Evolutionary conservation across 1,140 invertebrate species (phyloP).

Genomic region (Ceratosolen solmsi): DNA sequence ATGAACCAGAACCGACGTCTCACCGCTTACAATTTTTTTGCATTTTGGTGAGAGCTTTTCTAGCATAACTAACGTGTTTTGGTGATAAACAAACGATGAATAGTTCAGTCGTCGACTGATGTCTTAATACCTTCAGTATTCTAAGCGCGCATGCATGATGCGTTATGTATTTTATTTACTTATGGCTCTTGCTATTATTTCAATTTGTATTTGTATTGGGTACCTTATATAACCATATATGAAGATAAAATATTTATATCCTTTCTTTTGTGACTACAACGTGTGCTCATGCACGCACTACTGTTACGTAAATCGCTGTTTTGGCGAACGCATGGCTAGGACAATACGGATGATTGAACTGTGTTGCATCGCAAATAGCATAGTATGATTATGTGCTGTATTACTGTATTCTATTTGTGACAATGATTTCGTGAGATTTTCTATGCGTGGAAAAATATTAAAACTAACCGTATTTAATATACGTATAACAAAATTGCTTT

Average conservation of each 20-base stretch:
- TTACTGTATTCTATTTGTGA: background rate
- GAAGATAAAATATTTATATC: background rate
- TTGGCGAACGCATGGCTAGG: background rate
- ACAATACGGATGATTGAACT: background rate
- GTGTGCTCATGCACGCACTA: background rate
- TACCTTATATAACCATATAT: background rate
- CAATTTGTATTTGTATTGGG: background rate
- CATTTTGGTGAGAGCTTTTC: background rate
- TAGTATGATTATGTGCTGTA: background rate
- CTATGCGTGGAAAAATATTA: background rate
- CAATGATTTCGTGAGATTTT: background rate
- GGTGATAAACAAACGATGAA: background rate
- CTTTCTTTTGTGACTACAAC: background rate
- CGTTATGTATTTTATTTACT: background rate
- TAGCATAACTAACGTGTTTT: background rate
- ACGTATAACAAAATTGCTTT: background rate
- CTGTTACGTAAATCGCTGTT: background rate
- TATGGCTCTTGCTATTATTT: background rate
- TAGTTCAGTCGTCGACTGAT: background rate
- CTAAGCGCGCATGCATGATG: no score
- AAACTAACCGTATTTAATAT: background rate
- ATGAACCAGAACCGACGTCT: background rate
- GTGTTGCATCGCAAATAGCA: background rate
- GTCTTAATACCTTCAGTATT: background rate
- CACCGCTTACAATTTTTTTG: background rate